Evolutionary conservation across 2,888 invertebrate genomes (phyloP).

Genomic region (Dryococelus australis): DNA sequence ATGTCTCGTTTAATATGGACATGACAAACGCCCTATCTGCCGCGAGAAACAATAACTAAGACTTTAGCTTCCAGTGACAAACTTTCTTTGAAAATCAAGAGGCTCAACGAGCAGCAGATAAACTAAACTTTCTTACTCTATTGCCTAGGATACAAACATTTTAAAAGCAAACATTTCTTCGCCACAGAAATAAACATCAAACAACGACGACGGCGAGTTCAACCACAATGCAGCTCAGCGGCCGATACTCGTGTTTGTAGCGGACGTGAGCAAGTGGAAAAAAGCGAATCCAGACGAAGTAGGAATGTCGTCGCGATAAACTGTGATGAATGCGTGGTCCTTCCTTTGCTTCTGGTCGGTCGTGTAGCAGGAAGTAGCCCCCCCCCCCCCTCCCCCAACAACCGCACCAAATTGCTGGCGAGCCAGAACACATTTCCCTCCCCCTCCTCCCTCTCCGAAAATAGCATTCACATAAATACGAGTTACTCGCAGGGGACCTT

Average conservation of each 20-base stretch:
- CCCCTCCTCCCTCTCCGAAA: background rate
- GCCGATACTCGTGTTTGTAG: background rate
- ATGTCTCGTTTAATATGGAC: no score
- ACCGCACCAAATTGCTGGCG: background rate
- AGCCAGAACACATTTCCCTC: background rate
- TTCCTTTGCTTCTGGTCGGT: constrained; percentile 9
- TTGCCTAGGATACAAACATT: no score
- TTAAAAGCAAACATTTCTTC: no score
- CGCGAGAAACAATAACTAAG: no score
- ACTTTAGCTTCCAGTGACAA: no score
- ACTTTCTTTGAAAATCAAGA: no score
- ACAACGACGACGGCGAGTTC: background rate
- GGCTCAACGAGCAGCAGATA: no score
- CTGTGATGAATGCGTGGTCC: background rate
- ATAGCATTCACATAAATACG: background rate
- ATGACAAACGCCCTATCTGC: no score
- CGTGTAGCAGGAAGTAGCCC: background rate
- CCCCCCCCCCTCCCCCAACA: no score
- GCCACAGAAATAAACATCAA: background rate
- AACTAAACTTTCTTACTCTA: no score
- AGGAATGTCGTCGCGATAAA: background rate
- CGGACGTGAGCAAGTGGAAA: background rate
- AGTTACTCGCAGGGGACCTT: background rate
- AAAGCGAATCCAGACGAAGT: background rate
- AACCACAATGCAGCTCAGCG: background rate